phyloP scores from a whole-genome alignment of 2,113 vertebrate genomes.

The Blennius ocellaris region DNA sequence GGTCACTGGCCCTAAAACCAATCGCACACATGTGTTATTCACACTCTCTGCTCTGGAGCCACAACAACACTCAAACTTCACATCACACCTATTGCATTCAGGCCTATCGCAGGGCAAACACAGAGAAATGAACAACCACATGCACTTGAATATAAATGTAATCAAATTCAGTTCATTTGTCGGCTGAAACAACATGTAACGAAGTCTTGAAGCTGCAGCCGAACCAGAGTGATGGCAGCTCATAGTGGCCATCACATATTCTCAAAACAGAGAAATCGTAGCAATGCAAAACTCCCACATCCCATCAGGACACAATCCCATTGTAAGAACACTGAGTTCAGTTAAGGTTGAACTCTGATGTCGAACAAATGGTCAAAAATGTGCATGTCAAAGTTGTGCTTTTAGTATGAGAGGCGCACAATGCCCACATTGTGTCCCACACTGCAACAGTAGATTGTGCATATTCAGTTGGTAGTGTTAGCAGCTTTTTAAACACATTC shows the following conservation, averaged over 20 bases:
- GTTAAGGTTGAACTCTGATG: neutral
- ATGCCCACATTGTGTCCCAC: neutral
- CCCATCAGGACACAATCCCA: neutral
- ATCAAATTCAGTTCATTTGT: too few species aligned
- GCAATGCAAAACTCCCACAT: neutral
- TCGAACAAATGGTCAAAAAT: neutral
- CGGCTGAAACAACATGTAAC: neutral
- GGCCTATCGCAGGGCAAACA: too few species aligned
- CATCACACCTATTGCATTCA: neutral
- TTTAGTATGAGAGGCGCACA: neutral
- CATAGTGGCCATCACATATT: neutral
- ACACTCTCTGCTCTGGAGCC: conserved; percentile 14
- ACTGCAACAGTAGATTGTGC: neutral
- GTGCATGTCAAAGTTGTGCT: neutral
- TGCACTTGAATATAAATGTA: too few species aligned
- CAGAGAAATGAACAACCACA: too few species aligned
- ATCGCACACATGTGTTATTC: conserved; percentile 50
- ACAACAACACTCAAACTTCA: conserved; percentile 7
- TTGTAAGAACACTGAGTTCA: neutral
- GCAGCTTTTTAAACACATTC: neutral
- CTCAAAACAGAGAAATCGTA: neutral
- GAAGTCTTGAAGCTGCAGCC: neutral
- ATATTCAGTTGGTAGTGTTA: neutral
- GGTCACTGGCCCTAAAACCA: conserved; percentile 42
- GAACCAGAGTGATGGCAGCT: neutral